Evolutionary conservation across 2,888 invertebrate genomes (phyloP).

Genomic region (Netelia virgata): DNA sequence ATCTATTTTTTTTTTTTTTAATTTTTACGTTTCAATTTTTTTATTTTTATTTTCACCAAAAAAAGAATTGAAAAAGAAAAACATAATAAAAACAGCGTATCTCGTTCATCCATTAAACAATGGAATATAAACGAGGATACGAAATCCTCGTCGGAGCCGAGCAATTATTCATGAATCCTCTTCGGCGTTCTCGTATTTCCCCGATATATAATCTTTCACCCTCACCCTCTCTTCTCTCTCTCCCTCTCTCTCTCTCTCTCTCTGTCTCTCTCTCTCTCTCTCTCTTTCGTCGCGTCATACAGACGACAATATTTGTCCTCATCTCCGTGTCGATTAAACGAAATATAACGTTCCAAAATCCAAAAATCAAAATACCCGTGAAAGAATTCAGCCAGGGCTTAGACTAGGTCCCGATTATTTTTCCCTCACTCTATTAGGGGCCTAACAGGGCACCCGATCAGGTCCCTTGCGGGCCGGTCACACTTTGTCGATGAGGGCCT

Average conservation of each 20-base stretch:
- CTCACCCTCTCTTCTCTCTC: too few species aligned
- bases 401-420: too few species aligned
- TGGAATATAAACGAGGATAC: background rate
- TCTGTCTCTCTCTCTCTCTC: background rate
- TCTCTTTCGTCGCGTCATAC: background rate
- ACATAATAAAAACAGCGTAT: background rate
- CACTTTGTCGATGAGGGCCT: too few species aligned
- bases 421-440: too few species aligned
- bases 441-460: too few species aligned
- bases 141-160: background rate
- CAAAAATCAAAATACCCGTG: slow-evolving; percentile 36
- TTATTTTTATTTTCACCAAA: background rate
- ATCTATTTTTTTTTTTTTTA: too few species aligned
- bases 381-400: too few species aligned
- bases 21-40: background rate
- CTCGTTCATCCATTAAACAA: background rate
- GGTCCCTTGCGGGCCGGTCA: too few species aligned
- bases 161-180: slow-evolving; percentile 35
- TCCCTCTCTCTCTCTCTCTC: too few species aligned
- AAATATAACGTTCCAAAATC: slow-evolving; percentile 31
- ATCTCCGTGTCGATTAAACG: slow-evolving; percentile 24
- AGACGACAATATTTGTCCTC: slow-evolving; percentile 2
- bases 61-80: too few species aligned
- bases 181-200: slow-evolving; percentile 21
- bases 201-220: slow-evolving; percentile 12